Base-by-base conservation (phyloP, 2,113 vertebrate genomes). In the Helogale parvula region DNA sequence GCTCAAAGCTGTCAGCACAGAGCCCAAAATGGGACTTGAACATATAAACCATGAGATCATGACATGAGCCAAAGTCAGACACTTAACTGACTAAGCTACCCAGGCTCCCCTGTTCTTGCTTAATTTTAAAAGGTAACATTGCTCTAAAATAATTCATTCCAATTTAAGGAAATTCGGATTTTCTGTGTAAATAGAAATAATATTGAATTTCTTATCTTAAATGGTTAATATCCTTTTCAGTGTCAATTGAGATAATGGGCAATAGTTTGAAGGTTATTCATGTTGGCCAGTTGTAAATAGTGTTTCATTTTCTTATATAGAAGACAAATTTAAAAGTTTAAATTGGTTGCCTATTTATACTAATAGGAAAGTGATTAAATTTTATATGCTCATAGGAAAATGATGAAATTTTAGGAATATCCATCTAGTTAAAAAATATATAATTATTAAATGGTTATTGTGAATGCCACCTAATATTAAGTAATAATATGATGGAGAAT, bases 191-290 rank as follows among this genome's bases (percentile, higher is more conserved):
- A 60, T 76, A n/a, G 31, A 96, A 27, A 85, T 14, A 74, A 25
- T 88, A 38, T 38, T 96, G 25, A 74, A 74, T 95, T 95, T 95
- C 29, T 90, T 80, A 66, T 87, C 65, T 88, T 80, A 81, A 91
- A 81, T 81, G 33, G n/a, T 65, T 79, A 93, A 57, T 88, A 88
- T 57, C 33, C n/a, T 52, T 83, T 96, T 83, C 35, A 87, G 66
- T 66, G 33, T 82, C 33, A 71, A 3, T 87, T 96, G 31, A 82
- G 17, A 87, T 66, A 57, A 82, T 68, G 66, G 38, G 17, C 16
- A 45, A 12, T 76, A 83, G 47, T 81, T 97, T 88, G 52, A 95
- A 91, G 72, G 35, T 41, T 66, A 38, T 10, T 33, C 72, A 45
- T 93, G 17, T 87, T 91, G 87, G 57, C 82, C 29, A 21, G 0